Evolutionary conservation across 2,113 vertebrate species (phyloP).

Genomic region (Casuarius casuarius): DNA sequence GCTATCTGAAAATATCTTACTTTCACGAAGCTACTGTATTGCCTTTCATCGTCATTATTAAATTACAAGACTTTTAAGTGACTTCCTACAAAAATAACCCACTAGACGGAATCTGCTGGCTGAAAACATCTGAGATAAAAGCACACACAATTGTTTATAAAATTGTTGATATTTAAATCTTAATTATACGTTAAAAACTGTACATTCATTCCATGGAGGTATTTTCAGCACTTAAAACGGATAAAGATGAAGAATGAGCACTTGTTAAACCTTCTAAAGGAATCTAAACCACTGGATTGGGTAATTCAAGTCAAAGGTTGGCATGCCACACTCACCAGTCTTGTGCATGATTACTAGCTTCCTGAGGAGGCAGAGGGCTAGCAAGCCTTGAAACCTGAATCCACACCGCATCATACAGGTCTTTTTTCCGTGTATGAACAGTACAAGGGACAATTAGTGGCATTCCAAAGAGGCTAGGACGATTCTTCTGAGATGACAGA

Average conservation of each 20-base stretch:
- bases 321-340: conserved; percentile 86
- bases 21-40: not conserved
- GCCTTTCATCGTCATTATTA: not conserved
- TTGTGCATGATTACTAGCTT: conserved; percentile 97
- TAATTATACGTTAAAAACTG: not conserved
- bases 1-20: not conserved
- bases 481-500: conserved; percentile 97
- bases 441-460: conserved; percentile 96
- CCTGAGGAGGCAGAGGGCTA: conserved; percentile 96
- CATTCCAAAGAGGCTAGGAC: conserved; percentile 97
- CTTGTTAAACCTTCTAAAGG: not conserved
- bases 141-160: not conserved
- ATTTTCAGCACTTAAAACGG: not conserved
- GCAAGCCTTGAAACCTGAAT: conserved; percentile 96
- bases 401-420: conserved; percentile 96
- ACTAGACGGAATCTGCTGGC: not conserved
- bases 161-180: not conserved
- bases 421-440: conserved; percentile 91
- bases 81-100: not conserved
- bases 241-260: not conserved
- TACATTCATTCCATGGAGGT: not conserved
- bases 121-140: not conserved
- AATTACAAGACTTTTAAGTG: not conserved
- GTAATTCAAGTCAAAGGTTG: not conserved
- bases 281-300: not conserved